Evolutionary conservation across 2,797 vertebrate genomes (phyloP).

Genomic region (Okamejei kenojei): DNA sequence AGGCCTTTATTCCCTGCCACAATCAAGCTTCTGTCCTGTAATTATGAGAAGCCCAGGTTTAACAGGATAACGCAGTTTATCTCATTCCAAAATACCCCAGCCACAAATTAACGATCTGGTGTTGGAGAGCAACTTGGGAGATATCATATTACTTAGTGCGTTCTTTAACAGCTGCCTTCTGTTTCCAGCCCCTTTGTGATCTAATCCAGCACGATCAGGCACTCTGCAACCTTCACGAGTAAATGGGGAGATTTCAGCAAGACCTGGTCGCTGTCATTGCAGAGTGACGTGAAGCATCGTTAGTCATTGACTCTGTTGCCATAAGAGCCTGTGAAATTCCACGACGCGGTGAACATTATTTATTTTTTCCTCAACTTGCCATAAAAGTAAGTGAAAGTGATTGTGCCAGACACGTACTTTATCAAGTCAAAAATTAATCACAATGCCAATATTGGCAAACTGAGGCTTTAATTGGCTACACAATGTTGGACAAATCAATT

Average conservation of each 20-base stretch:
- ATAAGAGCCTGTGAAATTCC: background rate
- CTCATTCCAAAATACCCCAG: constrained; percentile 56
- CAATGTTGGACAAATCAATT: background rate
- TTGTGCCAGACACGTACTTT: background rate
- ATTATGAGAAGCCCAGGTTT: constrained; percentile 18
- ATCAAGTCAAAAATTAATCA: constrained; percentile 12
- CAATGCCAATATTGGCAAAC: background rate
- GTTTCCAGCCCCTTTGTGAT: constrained; percentile 68
- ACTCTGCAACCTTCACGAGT: background rate
- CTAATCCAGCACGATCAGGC: background rate
- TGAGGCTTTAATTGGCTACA: background rate
- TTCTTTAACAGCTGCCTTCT: constrained; percentile 68
- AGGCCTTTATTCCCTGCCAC: constrained; percentile 17
- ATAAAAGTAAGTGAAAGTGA: constrained; percentile 3
- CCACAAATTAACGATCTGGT: constrained; percentile 56
- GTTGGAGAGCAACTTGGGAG: constrained; percentile 66
- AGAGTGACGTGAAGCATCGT: background rate
- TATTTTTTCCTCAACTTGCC: background rate
- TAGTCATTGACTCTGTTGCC: constrained; percentile 6
- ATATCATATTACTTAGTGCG: constrained; percentile 62
- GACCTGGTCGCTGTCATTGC: background rate
- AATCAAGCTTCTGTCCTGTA: constrained; percentile 27
- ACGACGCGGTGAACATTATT: background rate
- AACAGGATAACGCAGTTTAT: constrained; percentile 43
- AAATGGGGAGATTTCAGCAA: constrained; percentile 1